A percentile compares a stretch with the other conserved stretches of the same genome.
phyloP scores from a whole-genome alignment of 1,140 invertebrate species.

The Aphis craccivora region DNA sequence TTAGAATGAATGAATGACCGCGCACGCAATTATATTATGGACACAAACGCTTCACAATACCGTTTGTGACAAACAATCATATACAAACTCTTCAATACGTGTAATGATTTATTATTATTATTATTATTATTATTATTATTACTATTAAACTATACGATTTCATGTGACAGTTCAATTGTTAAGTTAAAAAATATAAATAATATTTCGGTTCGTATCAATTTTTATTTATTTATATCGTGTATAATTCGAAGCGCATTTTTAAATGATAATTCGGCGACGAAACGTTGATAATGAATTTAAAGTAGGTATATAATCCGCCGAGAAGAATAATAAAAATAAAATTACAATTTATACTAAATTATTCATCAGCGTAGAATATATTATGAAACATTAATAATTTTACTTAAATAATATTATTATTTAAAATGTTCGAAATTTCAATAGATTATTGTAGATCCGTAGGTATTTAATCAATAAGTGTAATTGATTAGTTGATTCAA shows the following conservation, averaged over 20 bases:
- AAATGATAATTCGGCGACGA: not conserved
- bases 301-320: not conserved
- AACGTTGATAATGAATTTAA: not conserved
- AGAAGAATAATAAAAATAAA: not conserved
- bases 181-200: not conserved
- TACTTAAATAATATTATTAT: not conserved
- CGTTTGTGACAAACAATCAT: not conserved
- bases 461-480: not conserved
- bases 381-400: not conserved
- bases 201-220: not conserved
- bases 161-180: not conserved
- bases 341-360: not conserved
- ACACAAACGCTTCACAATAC: not conserved
- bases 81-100: slow-evolving; percentile 1
- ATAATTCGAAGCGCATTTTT: not conserved
- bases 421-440: not conserved
- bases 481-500: too few relatives aligned
- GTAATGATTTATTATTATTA: not conserved
- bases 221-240: not conserved
- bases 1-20: not conserved
- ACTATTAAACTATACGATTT: slow-evolving; percentile 15
- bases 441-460: not conserved
- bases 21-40: not conserved
- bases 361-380: not conserved
- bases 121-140: too few relatives aligned